These are phyloP conservation scores for Peromyscus nudipes DNA, from an alignment of 2,797 vertebrate genomes.

Conservation along the genomic window DNA sequence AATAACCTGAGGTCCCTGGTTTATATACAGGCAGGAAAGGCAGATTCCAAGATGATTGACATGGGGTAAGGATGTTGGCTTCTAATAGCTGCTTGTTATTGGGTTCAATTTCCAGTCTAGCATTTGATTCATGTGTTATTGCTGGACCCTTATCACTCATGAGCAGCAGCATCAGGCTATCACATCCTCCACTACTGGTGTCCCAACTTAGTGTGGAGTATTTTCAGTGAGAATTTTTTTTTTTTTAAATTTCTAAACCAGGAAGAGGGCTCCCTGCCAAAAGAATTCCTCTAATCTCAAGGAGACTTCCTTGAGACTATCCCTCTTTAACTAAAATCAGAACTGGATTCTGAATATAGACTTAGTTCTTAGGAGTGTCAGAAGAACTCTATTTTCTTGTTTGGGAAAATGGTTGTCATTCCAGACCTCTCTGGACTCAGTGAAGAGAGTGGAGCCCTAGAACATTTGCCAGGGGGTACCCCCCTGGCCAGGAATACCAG, in stretches of 20 bases:
- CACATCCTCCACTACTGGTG: neutral
- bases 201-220: neutral
- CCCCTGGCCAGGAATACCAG: neutral
- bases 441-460: neutral
- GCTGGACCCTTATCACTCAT: neutral
- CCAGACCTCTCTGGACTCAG: neutral
- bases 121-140: neutral
- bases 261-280: neutral
- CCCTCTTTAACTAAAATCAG: neutral
- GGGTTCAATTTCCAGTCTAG: neutral
- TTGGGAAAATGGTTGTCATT: neutral
- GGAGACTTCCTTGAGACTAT: neutral
- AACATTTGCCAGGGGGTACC: neutral
- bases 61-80: neutral
- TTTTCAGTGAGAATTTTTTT: neutral
- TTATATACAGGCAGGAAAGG: neutral
- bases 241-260: neutral
- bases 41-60: neutral
- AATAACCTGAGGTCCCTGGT: neutral
- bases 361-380: neutral
- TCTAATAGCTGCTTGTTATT: neutral
- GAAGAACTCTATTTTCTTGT: neutral
- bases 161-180: neutral
- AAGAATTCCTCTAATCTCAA: neutral
- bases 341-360: neutral